A percentile compares a stretch with the other conserved stretches of the same genome.
Evolutionary conservation across 1,140 invertebrate species (phyloP).

Genomic region (Drosophila elegans): DNA sequence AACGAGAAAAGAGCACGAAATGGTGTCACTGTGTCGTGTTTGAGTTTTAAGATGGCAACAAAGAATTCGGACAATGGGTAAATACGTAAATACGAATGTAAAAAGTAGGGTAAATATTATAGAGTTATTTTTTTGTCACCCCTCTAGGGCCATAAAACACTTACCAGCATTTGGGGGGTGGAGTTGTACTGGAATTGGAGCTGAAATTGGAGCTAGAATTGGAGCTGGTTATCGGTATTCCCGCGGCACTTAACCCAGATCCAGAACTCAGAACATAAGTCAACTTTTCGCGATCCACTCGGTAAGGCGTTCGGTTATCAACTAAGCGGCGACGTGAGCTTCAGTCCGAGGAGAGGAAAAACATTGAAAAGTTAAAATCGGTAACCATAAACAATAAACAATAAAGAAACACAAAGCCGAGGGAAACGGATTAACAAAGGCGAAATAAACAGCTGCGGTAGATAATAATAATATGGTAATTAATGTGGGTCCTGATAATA

Average conservation of each 20-base stretch:
- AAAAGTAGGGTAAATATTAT: slow-evolving; percentile 12
- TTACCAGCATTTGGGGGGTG: slow-evolving; percentile 15
- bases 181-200: background rate
- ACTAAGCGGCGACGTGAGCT: slow-evolving; percentile 62
- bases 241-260: slow-evolving; percentile 7
- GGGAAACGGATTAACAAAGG: background rate
- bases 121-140: slow-evolving; percentile 2
- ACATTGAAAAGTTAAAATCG: slow-evolving; percentile 24
- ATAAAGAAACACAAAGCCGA: slow-evolving; percentile 17
- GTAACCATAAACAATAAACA: slow-evolving; percentile 22
- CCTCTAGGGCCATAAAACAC: slow-evolving; percentile 1
- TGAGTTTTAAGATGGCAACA: slow-evolving; percentile 28
- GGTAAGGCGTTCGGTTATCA: slow-evolving; percentile 56
- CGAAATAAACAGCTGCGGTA: background rate
- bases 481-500: no score
- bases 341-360: slow-evolving; percentile 28
- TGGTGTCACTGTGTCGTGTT: slow-evolving; percentile 66
- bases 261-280: background rate
- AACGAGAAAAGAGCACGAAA: slow-evolving; percentile 24
- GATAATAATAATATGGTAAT: no score
- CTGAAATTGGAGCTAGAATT: no score
- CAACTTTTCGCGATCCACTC: slow-evolving; percentile 38
- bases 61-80: slow-evolving; percentile 2
- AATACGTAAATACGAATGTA: slow-evolving; percentile 1
- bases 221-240: background rate